A percentile compares a stretch with the other conserved stretches of the same genome.
These are phyloP conservation scores for Lasioglossum baleicum DNA, from an alignment of 1,140 invertebrate genomes.

Conservation along the genomic window DNA sequence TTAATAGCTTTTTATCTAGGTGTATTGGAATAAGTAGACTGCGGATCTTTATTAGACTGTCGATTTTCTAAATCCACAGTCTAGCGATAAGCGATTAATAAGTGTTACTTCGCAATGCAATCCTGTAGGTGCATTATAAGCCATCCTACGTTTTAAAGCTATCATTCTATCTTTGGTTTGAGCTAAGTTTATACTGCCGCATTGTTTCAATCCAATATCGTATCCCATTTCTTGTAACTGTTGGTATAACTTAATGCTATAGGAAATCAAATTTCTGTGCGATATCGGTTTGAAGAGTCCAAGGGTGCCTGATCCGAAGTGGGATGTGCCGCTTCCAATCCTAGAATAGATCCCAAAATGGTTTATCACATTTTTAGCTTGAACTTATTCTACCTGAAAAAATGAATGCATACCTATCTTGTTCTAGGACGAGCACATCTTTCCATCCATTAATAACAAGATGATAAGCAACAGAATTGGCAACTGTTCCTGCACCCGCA, in stretches of 20 bases:
- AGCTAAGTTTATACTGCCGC: slow-evolving; percentile 87
- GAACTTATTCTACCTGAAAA: background rate
- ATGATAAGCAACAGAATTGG: slow-evolving; percentile 86
- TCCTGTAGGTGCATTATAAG: slow-evolving; percentile 81
- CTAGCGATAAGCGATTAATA: background rate
- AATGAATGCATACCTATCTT: slow-evolving; percentile 78
- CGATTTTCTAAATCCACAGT: too few species aligned
- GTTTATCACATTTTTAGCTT: background rate
- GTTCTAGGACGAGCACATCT: slow-evolving; percentile 84
- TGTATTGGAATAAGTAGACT: too few species aligned
- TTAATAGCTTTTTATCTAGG: background rate
- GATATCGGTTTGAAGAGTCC: slow-evolving; percentile 83
- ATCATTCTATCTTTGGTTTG: slow-evolving; percentile 87
- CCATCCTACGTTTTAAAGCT: slow-evolving; percentile 82
- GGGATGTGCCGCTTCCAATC: slow-evolving; percentile 84
- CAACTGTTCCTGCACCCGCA: slow-evolving; percentile 84
- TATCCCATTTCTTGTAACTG: slow-evolving; percentile 83
- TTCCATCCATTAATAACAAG: slow-evolving; percentile 83
- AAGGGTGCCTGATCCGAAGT: slow-evolving; percentile 85
- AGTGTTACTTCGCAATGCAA: slow-evolving; percentile 79
- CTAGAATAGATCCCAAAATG: slow-evolving; percentile 64
- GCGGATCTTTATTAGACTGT: too few species aligned
- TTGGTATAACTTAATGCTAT: slow-evolving; percentile 84
- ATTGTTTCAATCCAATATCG: slow-evolving; percentile 83
- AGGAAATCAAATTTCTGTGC: slow-evolving; percentile 82